Evolutionary conservation across 2,888 invertebrate genomes (phyloP).

Genomic region (Apodemia arnacis): DNA sequence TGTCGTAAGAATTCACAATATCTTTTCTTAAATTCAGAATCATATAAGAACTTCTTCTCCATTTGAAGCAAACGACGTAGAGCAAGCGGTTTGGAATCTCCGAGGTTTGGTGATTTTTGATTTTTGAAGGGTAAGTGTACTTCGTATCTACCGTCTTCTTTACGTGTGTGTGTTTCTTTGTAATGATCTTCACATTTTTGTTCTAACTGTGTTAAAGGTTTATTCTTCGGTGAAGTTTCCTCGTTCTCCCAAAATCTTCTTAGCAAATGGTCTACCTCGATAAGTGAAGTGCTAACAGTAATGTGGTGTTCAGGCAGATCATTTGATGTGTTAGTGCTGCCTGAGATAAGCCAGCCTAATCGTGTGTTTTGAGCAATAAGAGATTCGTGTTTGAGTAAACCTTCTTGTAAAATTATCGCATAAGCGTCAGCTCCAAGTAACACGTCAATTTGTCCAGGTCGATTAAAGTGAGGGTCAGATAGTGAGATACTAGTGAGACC

Average conservation of each 20-base stretch:
- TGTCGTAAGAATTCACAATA: conserved; percentile 71
- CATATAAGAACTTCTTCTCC: conserved; percentile 53
- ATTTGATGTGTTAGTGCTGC: conserved; percentile 54
- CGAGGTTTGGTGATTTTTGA: conserved; percentile 50
- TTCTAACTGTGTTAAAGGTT: conserved; percentile 53
- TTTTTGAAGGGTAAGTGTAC: conserved; percentile 71
- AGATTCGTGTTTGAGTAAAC: conserved; percentile 59
- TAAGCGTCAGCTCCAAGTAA: conserved; percentile 72
- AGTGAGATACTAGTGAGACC: conserved; percentile 41
- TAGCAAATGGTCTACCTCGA: conserved; percentile 65
- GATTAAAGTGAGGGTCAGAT: conserved; percentile 65
- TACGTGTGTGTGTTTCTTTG: conserved; percentile 50
- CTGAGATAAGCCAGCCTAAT: conserved; percentile 77
- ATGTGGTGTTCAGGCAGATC: conserved; percentile 42
- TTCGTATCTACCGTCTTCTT: conserved; percentile 63
- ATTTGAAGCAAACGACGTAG: conserved; percentile 58
- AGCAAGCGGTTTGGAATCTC: conserved; percentile 57
- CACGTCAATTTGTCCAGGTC: conserved; percentile 71
- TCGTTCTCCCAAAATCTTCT: conserved; percentile 78
- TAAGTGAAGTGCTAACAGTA: conserved; percentile 51
- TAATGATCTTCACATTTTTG: conserved; percentile 71
- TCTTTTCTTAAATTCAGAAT: conserved; percentile 66
- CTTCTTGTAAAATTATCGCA: conserved; percentile 64
- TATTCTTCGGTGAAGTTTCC: conserved; percentile 55
- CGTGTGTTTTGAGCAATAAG: conserved; percentile 65